phyloP scores from a whole-genome alignment of 2,888 invertebrate species.

The Cabera pusaria region DNA sequence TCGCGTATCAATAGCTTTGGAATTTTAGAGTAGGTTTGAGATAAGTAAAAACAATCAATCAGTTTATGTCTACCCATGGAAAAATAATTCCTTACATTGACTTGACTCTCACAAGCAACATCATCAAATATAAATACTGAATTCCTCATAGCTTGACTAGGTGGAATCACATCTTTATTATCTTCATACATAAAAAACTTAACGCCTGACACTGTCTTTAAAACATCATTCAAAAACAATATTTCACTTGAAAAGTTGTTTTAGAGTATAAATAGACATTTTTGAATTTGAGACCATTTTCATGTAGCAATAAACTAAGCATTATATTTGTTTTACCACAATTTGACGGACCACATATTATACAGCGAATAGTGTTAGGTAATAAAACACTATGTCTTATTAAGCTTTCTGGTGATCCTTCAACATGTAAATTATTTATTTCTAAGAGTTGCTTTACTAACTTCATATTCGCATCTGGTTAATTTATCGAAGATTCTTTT shows the following conservation, averaged over 20 bases:
- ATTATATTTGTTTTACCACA: slow-evolving; percentile 37
- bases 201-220: slow-evolving; percentile 5
- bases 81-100: slow-evolving; percentile 12
- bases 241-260: slow-evolving; percentile 17
- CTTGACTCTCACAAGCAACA: slow-evolving; percentile 26
- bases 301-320: slow-evolving; percentile 17
- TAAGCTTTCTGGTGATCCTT: neutral
- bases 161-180: slow-evolving; percentile 10
- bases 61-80: slow-evolving; percentile 23
- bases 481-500: neutral
- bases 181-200: slow-evolving; percentile 2
- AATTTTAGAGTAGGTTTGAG: slow-evolving; percentile 42
- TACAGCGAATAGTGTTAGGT: slow-evolving; percentile 22
- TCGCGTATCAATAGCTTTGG: slow-evolving; percentile 36
- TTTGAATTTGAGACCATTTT: slow-evolving; percentile 17
- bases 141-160: slow-evolving; percentile 21
- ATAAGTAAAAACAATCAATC: slow-evolving; percentile 30
- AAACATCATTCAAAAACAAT: slow-evolving; percentile 8
- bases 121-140: slow-evolving; percentile 30
- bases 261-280: slow-evolving; percentile 26
- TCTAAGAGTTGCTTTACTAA: slow-evolving; percentile 14
- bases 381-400: slow-evolving; percentile 21
- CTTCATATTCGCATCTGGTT: slow-evolving; percentile 6
- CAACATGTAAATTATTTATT: slow-evolving; percentile 14
- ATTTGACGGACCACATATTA: slow-evolving; percentile 29